Percentiles rank a stretch among this genome's conserved stretches.
These are phyloP conservation scores for Eudorcas thomsonii DNA, from an alignment of 2,113 vertebrate species.

Conservation along the genomic window DNA sequence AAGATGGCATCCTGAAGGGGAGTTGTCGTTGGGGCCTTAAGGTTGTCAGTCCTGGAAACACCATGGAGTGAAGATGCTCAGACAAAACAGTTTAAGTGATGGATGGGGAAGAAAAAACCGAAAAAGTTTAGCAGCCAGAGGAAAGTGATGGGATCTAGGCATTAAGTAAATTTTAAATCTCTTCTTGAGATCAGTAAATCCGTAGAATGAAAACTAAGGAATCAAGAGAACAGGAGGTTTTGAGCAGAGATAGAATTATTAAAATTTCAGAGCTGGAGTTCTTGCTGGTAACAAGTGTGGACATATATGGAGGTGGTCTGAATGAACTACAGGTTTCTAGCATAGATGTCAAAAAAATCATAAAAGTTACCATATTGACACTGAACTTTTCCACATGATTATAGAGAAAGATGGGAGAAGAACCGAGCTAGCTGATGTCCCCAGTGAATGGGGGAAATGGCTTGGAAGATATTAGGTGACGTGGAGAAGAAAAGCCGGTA, in stretches of 20 bases:
- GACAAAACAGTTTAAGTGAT: background rate
- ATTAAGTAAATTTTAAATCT: background rate
- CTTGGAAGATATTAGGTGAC: background rate
- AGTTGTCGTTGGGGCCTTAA: background rate
- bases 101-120: background rate
- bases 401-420: background rate
- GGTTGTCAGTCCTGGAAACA: background rate
- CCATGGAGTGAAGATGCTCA: background rate
- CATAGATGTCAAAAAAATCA: background rate
- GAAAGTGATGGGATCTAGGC: background rate
- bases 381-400: background rate
- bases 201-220: background rate
- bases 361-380: background rate
- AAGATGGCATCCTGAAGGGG: background rate
- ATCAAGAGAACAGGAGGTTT: background rate
- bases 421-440: background rate
- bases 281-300: background rate
- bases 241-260: background rate
- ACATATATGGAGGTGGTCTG: background rate
- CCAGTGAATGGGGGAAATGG: background rate
- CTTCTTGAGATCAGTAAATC: background rate
- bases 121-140: background rate
- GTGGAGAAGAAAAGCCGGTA: background rate
- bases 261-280: background rate
- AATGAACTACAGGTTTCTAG: background rate